A percentile compares a stretch with the other conserved stretches of the same genome.
phyloP scores from a whole-genome alignment of 2,113 vertebrate genomes.

The Pangasianodon hypophthalmus region DNA sequence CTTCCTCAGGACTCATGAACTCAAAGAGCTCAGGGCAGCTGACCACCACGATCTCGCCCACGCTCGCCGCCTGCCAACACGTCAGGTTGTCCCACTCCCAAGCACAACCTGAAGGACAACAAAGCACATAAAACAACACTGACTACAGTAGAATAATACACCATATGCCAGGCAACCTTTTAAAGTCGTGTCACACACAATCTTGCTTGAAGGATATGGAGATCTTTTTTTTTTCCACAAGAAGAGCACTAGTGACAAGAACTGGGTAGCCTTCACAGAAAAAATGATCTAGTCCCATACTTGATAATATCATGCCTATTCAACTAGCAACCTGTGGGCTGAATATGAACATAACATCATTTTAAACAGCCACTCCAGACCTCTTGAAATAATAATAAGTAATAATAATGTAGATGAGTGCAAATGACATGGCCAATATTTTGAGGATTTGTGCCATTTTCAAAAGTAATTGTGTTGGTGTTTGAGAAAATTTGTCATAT shows the following conservation, averaged over 20 bases:
- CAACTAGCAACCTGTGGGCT: background rate
- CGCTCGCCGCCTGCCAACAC: constrained; percentile 85
- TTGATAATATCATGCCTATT: background rate
- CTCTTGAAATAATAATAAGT: background rate
- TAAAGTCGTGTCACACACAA: background rate
- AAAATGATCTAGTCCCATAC: background rate
- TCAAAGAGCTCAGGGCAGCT: constrained; percentile 88
- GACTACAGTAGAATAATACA: background rate
- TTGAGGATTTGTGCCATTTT: background rate
- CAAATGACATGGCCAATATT: background rate
- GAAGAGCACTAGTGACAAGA: background rate
- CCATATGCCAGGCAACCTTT: background rate
- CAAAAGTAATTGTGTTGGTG: background rate
- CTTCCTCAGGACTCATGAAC: constrained; percentile 85
- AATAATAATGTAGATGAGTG: constrained; percentile 2
- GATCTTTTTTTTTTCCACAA: background rate
- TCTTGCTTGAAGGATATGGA: background rate
- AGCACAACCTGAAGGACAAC: constrained; percentile 75
- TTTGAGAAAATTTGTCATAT: background rate
- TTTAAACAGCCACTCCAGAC: constrained; percentile 1
- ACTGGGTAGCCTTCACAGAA: background rate
- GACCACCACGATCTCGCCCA: constrained; percentile 85
- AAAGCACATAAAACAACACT: background rate
- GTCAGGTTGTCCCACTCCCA: constrained; percentile 98
- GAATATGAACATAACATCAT: background rate